Evolutionary conservation across 2,888 invertebrate species (phyloP), one percentile per base, ranked within the genome.

Genomic region (Parnassius mnemosyne): DNA sequence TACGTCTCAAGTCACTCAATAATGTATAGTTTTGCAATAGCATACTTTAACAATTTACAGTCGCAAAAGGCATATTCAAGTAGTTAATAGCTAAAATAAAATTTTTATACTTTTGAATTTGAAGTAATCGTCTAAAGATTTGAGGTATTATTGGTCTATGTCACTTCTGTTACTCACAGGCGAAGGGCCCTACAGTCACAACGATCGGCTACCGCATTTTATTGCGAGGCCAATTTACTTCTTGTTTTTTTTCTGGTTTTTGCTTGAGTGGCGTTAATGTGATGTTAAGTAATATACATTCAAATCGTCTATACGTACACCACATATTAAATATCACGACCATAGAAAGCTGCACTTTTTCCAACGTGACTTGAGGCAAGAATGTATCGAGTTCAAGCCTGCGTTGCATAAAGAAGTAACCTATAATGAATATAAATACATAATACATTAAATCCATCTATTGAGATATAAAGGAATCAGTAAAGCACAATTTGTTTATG

Each of bases 331-430:
- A 79, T 77, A 76, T 72, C 69, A 70, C 77, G 73, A 75, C 73
- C 77, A 77, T 83, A 85, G 89, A 89, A 89, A 89, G 89, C 75
- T 78, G 69, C 72, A 83, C 83, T 83, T 83, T 86, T 86, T 76
- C 80, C 76, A 63, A 80, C 87, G 87, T 89, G 89, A 80, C 78
- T 74, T 63, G 87, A 81, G 79, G 72, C 25, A 46, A 9, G 54
- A 71, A 68, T 9, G 53, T 55, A 13, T 46, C 55, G 65, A 68
- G 66, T 69, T 67, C 64, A 66, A 64, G 66, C 53, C 56, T 49
- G 63, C 46, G 63, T 59, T 64, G 69, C 62, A 68, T 67, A 68
- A 60, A 58, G 53, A 68, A 68, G 41, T 51, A 25, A 50, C 9
- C 47, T 16, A 54, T 42, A 46, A 25, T 34, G 44, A 51, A 46